Conservation (phyloP, 2,113 vertebrate genomes). For the Apodemus speciosus region DNA sequence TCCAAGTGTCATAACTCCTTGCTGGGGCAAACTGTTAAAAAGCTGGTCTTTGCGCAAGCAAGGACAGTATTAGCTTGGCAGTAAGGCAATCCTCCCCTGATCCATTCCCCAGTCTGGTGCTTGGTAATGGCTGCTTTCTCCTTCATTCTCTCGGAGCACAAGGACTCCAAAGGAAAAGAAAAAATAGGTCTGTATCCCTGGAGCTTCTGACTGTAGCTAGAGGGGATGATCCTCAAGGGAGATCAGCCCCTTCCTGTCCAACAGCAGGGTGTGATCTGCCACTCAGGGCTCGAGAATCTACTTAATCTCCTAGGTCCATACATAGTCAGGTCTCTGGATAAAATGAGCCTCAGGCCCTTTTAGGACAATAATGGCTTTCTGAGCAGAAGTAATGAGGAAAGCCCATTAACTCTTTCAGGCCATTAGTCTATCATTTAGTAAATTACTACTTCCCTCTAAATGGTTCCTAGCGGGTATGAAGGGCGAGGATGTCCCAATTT, state of each 20-base stretch:
- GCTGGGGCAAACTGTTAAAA: neutral
- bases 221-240: neutral
- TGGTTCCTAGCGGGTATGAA: slow-evolving; percentile 20
- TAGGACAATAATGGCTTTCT: slow-evolving; percentile 7
- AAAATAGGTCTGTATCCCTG: neutral
- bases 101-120: neutral
- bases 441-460: slow-evolving; percentile 59
- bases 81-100: neutral
- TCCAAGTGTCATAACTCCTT: neutral
- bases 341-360: neutral
- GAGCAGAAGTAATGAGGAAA: slow-evolving; percentile 39
- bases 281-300: neutral
- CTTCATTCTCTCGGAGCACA: neutral
- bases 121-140: neutral
- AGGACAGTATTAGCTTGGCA: neutral
- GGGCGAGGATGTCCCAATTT: slow-evolving; percentile 42
- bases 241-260: neutral
- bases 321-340: neutral
- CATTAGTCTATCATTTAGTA: slow-evolving; percentile 62
- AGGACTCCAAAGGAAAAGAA: neutral
- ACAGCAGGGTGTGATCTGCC: neutral
- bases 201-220: neutral
- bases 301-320: neutral
- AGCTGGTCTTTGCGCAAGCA: neutral
- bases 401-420: slow-evolving; percentile 73